Conservation (phyloP, 2,113 vertebrate genomes). For the Ptilorrhoa leucosticta region DNA sequence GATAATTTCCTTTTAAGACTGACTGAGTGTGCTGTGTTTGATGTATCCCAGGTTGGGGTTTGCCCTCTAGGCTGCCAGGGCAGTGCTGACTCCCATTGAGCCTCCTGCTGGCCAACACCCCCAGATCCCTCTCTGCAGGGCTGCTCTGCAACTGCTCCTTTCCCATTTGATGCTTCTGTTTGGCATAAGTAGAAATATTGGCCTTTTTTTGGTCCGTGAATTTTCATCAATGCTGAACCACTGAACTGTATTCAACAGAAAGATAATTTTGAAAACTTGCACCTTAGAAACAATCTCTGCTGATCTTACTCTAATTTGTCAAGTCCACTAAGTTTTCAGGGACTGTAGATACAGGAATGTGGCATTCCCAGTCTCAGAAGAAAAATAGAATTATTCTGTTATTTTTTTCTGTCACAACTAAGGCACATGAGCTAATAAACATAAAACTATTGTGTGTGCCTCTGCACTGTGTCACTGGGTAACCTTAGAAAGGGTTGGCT, state of each 20-base stretch:
- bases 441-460: background rate
- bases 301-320: background rate
- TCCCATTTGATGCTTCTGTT: background rate
- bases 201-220: background rate
- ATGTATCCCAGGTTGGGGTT: rapidly evolving
- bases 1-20: background rate
- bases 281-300: background rate
- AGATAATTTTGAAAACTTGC: background rate
- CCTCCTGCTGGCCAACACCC: background rate
- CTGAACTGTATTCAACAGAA: background rate
- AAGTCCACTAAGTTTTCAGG: background rate
- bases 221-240: background rate
- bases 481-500: background rate
- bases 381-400: background rate
- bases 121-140: background rate
- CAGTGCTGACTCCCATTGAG: background rate
- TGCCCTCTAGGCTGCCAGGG: background rate
- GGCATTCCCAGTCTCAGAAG: background rate
- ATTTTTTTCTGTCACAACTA: background rate
- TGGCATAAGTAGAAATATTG: background rate
- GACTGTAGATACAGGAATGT: background rate
- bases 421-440: background rate
- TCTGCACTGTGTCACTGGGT: background rate
- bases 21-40: background rate
- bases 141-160: background rate